Base-by-base conservation (phyloP, 2,888 invertebrate species). In the Dicranocentrus wangi region DNA sequence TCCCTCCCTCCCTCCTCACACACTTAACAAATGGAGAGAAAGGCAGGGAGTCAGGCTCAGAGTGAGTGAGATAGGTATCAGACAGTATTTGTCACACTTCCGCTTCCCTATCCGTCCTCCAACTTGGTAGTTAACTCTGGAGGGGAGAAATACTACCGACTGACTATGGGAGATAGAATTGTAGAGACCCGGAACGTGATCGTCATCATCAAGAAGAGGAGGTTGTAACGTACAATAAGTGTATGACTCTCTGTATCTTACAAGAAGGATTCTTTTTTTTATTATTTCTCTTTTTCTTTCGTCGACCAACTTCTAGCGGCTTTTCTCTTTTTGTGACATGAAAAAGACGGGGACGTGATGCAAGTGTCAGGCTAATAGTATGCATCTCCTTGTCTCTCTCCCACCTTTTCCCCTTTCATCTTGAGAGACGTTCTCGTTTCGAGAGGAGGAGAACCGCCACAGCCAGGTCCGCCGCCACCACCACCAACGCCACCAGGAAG, bases 51-150 rank as follows among this genome's bases (percentile, higher is more conserved):
- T 58, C 25, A 25, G 13, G 25, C 58, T n/a, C n/a, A n/a, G n/a
- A n/a, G n/a, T n/a, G n/a, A n/a, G n/a, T 5, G 58, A 25, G 58
- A 58, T 58, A 25, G 58, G 58, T 58, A 58, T 58, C 58, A 58
- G 10, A 58, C 39, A 17, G 68, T 61, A 77, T 77, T 77, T 77
- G 76, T 77, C 68, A 77, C 77, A 77, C 77, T 77, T 77, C 77
- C 77, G 77, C 51, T 68, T 51, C 25, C 23, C 25, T 55, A 13
- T 55, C 27, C 21, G 19, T 69, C 55, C 32, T 15, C 21, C 28
- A 2, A 27, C 61, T 61, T 23, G 27, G 21, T 51, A 17, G 51
- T 51, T 51, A n/a, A n/a, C n/a, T n/a, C n/a, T n/a, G 15, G 2
- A 3, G 15, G 32, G 10, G 32, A 47, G 47, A 47, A 47, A 47